Evolutionary conservation across 2,113 vertebrate species (phyloP), one percentile per base, ranked within the genome.

Genomic region (Psammodynastes pulverulentus): DNA sequence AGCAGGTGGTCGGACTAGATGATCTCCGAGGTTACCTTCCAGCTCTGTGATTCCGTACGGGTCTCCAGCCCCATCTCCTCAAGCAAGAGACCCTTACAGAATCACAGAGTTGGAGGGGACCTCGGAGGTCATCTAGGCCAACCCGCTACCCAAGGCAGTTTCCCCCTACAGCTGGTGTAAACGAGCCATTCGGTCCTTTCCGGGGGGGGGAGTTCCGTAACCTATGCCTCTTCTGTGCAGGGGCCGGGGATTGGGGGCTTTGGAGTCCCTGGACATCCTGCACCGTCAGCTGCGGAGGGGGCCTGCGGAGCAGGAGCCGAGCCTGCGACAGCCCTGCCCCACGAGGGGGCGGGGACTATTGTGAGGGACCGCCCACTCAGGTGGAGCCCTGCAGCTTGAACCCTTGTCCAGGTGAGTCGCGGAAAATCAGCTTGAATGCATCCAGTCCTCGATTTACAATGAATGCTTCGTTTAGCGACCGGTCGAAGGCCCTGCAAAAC

Each of bases 261-360:
- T 99, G 98, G 98, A 97, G 95, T 15, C 94, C 94, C 52, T 99
- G 98, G 98, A 98, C 97, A 0, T 96, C 93, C 24, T 99, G 98
- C 89, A 98, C 97, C 88, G 97, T 98, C 97, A 98, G 97, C 9
- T 99, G 98, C n/a, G 98, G 98, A 1, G 97, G 97, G 10, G 98
- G 98, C 26, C 95, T 99, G 79, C 93, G 89, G 88, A 98, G 97
- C 93, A 97, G 97, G 26, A 96, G 93, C 72, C 97, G 98, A 84
- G 95, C 96, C 56, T 99, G 98, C 89, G 96, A 98, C 96, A 97
- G 92, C 84, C 98, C 98, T 0, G 21, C 87, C 12, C 98, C 98
- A 0, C 96, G 97, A 86, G 98, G 97, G 13, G 96, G 96, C 2
- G 98, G 98, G 7, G 97, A 98, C 88, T 98, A 98, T 95, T 99